Evolutionary conservation across 2,113 vertebrate species (phyloP).

Genomic region (Pedetes capensis): DNA sequence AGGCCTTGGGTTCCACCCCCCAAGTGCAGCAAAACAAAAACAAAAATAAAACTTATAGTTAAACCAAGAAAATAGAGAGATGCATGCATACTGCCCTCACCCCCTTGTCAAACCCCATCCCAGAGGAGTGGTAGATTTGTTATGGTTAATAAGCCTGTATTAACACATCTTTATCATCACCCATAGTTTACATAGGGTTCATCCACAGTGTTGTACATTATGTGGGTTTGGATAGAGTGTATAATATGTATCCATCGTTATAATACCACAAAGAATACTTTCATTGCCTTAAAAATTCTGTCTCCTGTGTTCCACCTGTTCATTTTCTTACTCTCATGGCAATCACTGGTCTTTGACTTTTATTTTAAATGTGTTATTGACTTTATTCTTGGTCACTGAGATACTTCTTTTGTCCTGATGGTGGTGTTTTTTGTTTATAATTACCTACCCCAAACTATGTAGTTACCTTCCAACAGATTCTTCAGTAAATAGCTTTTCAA

Average conservation of each 20-base stretch:
- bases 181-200: neutral
- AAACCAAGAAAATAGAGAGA: neutral
- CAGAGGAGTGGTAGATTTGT: neutral
- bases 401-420: neutral
- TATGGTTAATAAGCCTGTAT: neutral
- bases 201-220: neutral
- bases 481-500: neutral
- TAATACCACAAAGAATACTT: too few species aligned
- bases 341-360: too few species aligned
- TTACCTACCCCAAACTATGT: neutral
- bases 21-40: too few species aligned
- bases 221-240: neutral
- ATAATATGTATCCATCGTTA: neutral
- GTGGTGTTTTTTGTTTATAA: neutral
- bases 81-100: neutral
- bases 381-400: neutral
- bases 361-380: too few species aligned
- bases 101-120: neutral
- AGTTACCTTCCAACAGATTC: neutral
- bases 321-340: too few species aligned
- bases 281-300: neutral
- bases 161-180: neutral
- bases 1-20: too few species aligned
- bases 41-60: too few species aligned
- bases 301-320: too few species aligned